Evolutionary conservation across 2,888 invertebrate genomes (phyloP), one percentile per base, ranked within the genome.

Genomic region (Eledona agricola): DNA sequence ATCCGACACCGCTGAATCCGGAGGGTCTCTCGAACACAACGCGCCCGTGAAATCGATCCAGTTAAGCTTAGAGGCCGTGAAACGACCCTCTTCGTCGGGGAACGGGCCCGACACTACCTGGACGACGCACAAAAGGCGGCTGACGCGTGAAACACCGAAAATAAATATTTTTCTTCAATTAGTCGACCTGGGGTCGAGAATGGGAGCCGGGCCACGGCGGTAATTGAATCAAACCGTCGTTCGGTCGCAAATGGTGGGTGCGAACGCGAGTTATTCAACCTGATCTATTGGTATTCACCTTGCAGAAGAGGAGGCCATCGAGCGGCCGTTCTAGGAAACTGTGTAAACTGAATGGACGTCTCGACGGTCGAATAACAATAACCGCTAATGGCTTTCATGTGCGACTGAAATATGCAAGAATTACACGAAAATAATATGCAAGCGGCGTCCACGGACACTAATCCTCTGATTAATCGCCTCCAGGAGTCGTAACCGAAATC

Each of bases 51-150:
- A 63, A 64, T 55, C 63, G 59, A 60, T 64, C 61, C 63, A 65
- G n/a, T 59, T 62, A 66, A 65, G 59, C 64, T 64, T 65, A 65
- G 65, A 64, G 60, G 60, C 67, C 65, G 62, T 68, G 64, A 68
- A 68, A 65, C n/a, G n/a, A n/a, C n/a, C n/a, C n/a, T n/a, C n/a
- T n/a, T n/a, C n/a, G n/a, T n/a, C n/a, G n/a, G n/a, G n/a, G n/a
- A n/a, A n/a, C n/a, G n/a, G n/a, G n/a, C n/a, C n/a, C n/a, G n/a
- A n/a, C n/a, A n/a, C n/a, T n/a, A n/a, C n/a, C n/a, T n/a, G n/a
- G n/a, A n/a, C n/a, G n/a, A n/a, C n/a, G n/a, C n/a, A n/a, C n/a
- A n/a, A n/a, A n/a, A n/a, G n/a, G n/a, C n/a, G n/a, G n/a, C n/a
- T n/a, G n/a, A n/a, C n/a, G n/a, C n/a, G n/a, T n/a, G n/a, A n/a